Percentiles rank a stretch among this genome's conserved stretches.
Evolutionary conservation across 2,888 invertebrate genomes (phyloP).

Genomic region (Drosophila mimetica): DNA sequence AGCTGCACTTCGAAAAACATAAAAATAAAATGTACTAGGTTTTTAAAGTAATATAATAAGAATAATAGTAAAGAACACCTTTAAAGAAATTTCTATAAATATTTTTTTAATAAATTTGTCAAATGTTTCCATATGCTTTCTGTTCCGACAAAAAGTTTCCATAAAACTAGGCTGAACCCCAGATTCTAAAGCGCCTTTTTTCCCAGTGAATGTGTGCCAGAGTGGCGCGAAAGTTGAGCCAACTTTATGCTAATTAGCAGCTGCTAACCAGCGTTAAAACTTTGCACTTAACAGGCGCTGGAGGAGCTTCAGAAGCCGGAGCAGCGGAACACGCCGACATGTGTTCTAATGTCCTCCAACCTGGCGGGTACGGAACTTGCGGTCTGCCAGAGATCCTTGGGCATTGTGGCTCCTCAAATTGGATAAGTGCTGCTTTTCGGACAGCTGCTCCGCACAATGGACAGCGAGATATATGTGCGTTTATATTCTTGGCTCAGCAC

Average conservation of each 20-base stretch:
- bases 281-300: slow-evolving; percentile 39
- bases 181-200: not conserved
- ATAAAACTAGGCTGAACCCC: not conserved
- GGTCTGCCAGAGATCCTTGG: slow-evolving; percentile 6
- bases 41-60: too few species aligned
- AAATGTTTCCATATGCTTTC: too few species aligned
- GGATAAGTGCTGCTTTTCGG: slow-evolving; percentile 36
- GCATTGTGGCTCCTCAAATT: slow-evolving; percentile 22
- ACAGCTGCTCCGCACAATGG: slow-evolving; percentile 42
- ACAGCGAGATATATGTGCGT: slow-evolving; percentile 11
- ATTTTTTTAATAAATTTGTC: too few species aligned
- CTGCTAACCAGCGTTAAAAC: slow-evolving; percentile 56
- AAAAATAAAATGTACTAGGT: not conserved
- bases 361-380: slow-evolving; percentile 16
- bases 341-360: slow-evolving; percentile 24
- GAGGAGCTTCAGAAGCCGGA: not conserved
- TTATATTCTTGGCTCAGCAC: slow-evolving; percentile 22
- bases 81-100: too few species aligned
- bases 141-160: not conserved
- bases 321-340: slow-evolving; percentile 16
- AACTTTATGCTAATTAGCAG: slow-evolving; percentile 76
- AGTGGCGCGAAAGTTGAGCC: slow-evolving; percentile 42
- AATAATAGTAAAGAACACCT: too few species aligned
- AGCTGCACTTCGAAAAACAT: not conserved
- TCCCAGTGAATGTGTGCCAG: slow-evolving; percentile 27